Evolutionary conservation across 35 echinoderm and acorn worm species (phyloP), one percentile per base, ranked within the genome.

Genomic region (Holothuria glaberrima): DNA sequence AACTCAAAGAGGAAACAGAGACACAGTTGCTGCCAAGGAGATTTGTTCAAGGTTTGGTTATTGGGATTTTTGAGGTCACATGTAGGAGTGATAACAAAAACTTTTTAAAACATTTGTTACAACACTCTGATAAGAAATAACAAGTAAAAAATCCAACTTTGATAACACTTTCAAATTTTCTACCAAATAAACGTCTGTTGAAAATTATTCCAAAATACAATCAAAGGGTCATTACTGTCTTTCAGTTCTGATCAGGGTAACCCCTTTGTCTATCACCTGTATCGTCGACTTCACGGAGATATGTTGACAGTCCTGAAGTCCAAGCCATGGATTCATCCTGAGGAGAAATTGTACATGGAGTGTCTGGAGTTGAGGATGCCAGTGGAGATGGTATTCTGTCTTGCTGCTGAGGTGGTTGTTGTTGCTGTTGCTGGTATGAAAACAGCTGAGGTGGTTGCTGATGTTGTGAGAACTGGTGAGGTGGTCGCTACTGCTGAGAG

Each of bases 361-460:
- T 72, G 68, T 14, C 21, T 72, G 21, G 30, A 80, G 76, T 44
- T 9, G 76, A 80, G 45, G 76, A 80, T 44, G 76, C 30, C 21
- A 22, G 45, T 44, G 44, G 45, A 80, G 76, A 80, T 44, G 76
- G 45, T 44, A 27, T 72, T 72, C 30, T 44, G 38, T 44, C 20
- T 44, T 22, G 76, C 30, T 25, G 76, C 30, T 44, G 76, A 80
- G 45, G 76, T n/a, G n/a, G n/a, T n/a, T n/a, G n/a, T 44, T 44
- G 76, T 44, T 44, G 44, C 30, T 44, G 29, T 44, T 44, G 76
- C 21, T 44, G 76, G 20, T 22, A 34, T 44, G 45, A 50, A 48
- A 41, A 50, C 30, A 12, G 76, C 17, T 13, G 76, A 80, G 45
- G 76, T 22, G 45, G 29, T 44, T 44, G 29, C 21, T 44, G 76